Evolutionary conservation across 2,113 vertebrate species (phyloP), one percentile per base, ranked within the genome.

Genomic region (Lepidothrix coronata): DNA sequence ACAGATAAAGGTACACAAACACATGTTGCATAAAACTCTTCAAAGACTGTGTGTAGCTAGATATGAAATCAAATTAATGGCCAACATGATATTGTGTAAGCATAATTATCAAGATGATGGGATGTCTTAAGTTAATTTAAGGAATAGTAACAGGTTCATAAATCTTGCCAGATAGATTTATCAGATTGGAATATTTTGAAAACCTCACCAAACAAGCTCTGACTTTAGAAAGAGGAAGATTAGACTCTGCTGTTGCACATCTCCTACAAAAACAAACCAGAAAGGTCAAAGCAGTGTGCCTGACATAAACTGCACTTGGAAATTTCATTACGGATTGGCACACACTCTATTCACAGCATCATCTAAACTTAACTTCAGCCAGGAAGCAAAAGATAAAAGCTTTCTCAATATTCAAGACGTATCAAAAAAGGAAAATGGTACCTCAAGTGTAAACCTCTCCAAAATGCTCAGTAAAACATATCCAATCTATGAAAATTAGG

Each of bases 151-250:
- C 87, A 77, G 55, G 78, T 89, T 93, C 19, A 28, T 96, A 96
- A 93, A 95, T 90, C 96, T 96, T 89, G 94, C 91, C 94, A 94
- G 94, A 67, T 83, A 80, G 20, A 83, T 93, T 91, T 96, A 96
- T 96, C 96, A 97, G 96, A 96, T 95, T 17, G 91, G 91, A 95
- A 27, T 90, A 89, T 95, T 96, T 95, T 96, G 93, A 93, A 97
- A 95, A 96, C 85, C 90, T 93, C 71, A 93, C 94, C 89, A 90
- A 93, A 93, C 89, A 89, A 83, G 95, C 90, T 96, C 68, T 94
- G 82, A 62, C 93, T 97, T 96, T 91, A 96, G 88, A 95, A 94
- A 65, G 89, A 92, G 57, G 87, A 92, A 91, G 93, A 94, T 95
- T 62, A 94, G 74, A 72, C 37, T 81, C 55, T 87, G 77, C 66